Evolutionary conservation across 2,888 invertebrate genomes (phyloP).

Genomic region (Leptopilina myrica): DNA sequence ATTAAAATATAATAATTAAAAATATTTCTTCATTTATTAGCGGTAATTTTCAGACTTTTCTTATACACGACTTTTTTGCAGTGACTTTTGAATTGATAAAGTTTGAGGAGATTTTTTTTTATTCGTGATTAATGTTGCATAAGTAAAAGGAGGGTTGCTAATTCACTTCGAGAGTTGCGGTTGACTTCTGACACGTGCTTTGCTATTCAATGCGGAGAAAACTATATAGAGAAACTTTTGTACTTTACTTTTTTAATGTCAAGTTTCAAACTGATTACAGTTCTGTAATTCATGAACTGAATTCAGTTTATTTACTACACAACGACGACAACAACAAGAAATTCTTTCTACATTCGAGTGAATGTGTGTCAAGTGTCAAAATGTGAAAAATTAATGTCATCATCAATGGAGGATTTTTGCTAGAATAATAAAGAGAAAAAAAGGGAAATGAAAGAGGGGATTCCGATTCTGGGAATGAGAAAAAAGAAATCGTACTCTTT

Average conservation of each 20-base stretch:
- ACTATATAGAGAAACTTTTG: slow-evolving; percentile 7
- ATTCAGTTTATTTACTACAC: no score
- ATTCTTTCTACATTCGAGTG: background rate
- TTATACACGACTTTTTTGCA: background rate
- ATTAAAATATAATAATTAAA: background rate
- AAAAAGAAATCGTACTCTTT: slow-evolving; percentile 56
- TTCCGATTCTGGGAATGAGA: slow-evolving; percentile 54
- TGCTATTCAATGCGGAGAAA: slow-evolving; percentile 5
- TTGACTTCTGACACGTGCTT: slow-evolving; percentile 50
- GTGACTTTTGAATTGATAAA: slow-evolving; percentile 51
- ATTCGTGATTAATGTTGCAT: slow-evolving; percentile 54
- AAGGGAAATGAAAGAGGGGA: slow-evolving; percentile 2
- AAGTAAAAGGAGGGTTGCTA: slow-evolving; percentile 52
- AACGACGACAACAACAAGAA: no score
- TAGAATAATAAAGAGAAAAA: background rate
- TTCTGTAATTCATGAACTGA: no score
- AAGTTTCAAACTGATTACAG: background rate
- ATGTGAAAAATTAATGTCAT: slow-evolving; percentile 57
- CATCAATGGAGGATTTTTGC: slow-evolving; percentile 54
- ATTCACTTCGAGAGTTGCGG: slow-evolving; percentile 49
- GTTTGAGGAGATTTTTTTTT: slow-evolving; percentile 55
- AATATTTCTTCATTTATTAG: background rate
- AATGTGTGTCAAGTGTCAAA: slow-evolving; percentile 8
- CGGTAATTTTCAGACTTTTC: background rate
- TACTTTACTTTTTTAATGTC: slow-evolving; percentile 2